Conservation (phyloP, 2,113 vertebrate species). For the Dryoscopus gambensis region DNA sequence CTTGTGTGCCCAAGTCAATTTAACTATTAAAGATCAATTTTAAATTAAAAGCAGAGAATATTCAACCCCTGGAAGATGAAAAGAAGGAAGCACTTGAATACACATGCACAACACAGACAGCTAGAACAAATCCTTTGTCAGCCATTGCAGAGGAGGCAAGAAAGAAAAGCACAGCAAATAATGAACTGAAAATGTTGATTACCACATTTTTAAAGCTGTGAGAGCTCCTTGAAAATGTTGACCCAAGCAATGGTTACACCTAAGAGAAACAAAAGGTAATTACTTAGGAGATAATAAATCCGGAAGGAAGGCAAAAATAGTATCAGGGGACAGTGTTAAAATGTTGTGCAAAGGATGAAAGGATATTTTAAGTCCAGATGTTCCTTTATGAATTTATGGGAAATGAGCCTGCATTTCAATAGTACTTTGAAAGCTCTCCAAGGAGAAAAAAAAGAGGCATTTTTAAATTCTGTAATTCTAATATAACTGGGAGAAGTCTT, state of each 20-base stretch:
- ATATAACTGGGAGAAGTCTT: background rate
- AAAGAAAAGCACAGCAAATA: background rate
- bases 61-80: background rate
- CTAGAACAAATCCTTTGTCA: background rate
- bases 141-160: background rate
- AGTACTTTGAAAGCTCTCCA: slow-evolving; percentile 35
- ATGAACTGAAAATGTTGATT: slow-evolving; percentile 26
- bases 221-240: slow-evolving; percentile 36
- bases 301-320: slow-evolving; percentile 16
- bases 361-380: slow-evolving; percentile 51
- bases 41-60: slow-evolving; percentile 18
- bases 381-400: slow-evolving; percentile 29
- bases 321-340: slow-evolving; percentile 40
- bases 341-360: slow-evolving; percentile 41
- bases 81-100: background rate
- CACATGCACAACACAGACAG: background rate
- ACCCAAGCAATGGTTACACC: slow-evolving; percentile 31
- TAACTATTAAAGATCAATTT: background rate
- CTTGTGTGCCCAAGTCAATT: background rate
- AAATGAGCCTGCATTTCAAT: slow-evolving; percentile 34
- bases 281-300: slow-evolving; percentile 37
- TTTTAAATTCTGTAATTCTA: background rate
- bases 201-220: background rate
- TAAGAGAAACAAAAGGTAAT: slow-evolving; percentile 38
- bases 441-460: background rate